These are phyloP conservation scores for Linnaemya vulpina DNA, from an alignment of 2,888 invertebrate genomes.

Conservation along the genomic window DNA sequence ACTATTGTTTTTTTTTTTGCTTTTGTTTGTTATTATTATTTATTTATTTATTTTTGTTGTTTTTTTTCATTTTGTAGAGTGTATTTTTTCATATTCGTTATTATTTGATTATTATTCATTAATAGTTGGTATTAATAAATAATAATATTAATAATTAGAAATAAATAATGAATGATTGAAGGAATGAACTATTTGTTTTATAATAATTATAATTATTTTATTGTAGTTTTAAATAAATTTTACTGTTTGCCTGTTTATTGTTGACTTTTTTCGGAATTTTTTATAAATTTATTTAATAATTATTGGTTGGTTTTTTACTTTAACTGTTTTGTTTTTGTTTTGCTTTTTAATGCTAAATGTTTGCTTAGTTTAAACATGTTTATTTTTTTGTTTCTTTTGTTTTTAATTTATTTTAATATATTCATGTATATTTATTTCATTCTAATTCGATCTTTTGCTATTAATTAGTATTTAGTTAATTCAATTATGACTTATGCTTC, in stretches of 20 bases:
- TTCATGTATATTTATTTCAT: constrained; percentile 72
- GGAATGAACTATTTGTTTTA: constrained; percentile 62
- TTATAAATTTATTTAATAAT: constrained; percentile 38
- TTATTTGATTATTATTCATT: constrained; percentile 70
- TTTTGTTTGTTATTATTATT: constrained; percentile 38
- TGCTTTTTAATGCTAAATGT: constrained; percentile 55
- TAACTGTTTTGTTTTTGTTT: constrained; percentile 41
- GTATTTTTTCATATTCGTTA: constrained; percentile 68
- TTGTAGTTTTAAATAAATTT: constrained; percentile 64
- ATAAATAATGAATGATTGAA: constrained; percentile 66
- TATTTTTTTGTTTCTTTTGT: constrained; percentile 18
- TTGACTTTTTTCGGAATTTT: constrained; percentile 19
- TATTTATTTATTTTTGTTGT: too few relatives aligned
- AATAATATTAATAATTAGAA: constrained; percentile 67
- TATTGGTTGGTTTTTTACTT: constrained; percentile 45
- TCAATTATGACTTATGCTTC: constrained; percentile 56
- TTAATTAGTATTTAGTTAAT: constrained; percentile 76
- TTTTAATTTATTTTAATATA: constrained; percentile 58
- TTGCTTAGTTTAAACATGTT: constrained; percentile 55
- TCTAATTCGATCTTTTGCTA: constrained; percentile 75
- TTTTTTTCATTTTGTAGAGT: constrained; percentile 57
- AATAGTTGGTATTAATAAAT: constrained; percentile 67
- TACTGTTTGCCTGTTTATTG: constrained; percentile 63
- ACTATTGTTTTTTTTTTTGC: constrained; percentile 80
- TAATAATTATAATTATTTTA: constrained; percentile 49